Evolutionary conservation across 2,888 invertebrate genomes (phyloP).

Genomic region (Pristionchus japonicus): DNA sequence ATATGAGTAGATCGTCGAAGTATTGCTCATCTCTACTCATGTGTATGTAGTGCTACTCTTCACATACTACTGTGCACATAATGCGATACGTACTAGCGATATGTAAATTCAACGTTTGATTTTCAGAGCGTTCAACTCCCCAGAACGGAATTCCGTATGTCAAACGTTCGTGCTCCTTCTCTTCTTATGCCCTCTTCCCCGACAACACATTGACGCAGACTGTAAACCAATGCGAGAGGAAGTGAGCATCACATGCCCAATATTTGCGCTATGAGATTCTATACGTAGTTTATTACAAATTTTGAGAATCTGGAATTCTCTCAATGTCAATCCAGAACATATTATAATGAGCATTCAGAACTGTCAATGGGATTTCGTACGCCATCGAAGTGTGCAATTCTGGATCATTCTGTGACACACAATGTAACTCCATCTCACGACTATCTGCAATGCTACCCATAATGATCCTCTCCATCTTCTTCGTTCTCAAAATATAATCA

Average conservation of each 20-base stretch:
- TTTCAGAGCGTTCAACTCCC: slow-evolving; percentile 22
- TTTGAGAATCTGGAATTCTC: not conserved
- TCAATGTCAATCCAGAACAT: not conserved
- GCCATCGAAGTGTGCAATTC: slow-evolving; percentile 44
- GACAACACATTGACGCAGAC: not conserved
- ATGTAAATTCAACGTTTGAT: not conserved
- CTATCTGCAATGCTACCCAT: not conserved
- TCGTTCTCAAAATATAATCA: not conserved
- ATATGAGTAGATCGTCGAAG: no score
- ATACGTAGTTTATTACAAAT: no score
- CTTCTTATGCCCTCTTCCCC: not conserved
- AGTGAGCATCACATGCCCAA: not conserved
- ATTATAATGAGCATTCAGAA: not conserved
- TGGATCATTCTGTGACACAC: slow-evolving; percentile 12
- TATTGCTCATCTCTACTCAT: no score
- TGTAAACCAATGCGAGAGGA: slow-evolving; percentile 29
- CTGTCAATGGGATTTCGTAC: not conserved
- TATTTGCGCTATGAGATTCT: no score
- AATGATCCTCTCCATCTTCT: not conserved
- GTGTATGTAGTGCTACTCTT: no score
- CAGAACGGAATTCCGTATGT: slow-evolving; percentile 1
- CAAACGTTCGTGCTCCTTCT: not conserved
- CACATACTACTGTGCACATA: not conserved
- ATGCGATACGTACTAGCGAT: not conserved
- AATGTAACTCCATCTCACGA: not conserved